Percentiles rank a stretch among this genome's conserved stretches.
Conservation (phyloP, 2,888 invertebrate species). For the Eupeodes luniger region DNA sequence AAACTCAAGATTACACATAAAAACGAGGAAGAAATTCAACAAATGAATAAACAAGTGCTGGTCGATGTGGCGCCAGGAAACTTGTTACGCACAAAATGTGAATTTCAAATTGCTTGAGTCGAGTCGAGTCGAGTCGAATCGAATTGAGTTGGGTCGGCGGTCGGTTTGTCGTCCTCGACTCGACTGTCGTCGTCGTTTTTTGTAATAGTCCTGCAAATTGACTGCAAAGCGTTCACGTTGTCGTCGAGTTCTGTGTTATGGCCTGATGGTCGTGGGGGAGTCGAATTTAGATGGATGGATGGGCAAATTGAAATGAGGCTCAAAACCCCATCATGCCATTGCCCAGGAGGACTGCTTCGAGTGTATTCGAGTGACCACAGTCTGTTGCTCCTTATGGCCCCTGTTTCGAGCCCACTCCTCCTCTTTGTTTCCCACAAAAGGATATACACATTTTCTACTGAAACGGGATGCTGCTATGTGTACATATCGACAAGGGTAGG, state of each 20-base stretch:
- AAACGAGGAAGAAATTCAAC: slow-evolving; percentile 74
- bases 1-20: slow-evolving; percentile 66
- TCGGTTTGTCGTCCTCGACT: background rate
- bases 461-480: background rate
- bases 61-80: slow-evolving; percentile 78
- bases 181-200: slow-evolving; percentile 11
- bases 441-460: slow-evolving; percentile 2
- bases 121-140: slow-evolving; percentile 26
- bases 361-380: slow-evolving; percentile 61
- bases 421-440: background rate
- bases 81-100: slow-evolving; percentile 78
- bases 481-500: slow-evolving; percentile 33
- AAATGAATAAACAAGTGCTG: slow-evolving; percentile 78
- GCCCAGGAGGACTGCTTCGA: background rate
- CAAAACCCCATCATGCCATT: slow-evolving; percentile 30
- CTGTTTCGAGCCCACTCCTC: slow-evolving; percentile 10
- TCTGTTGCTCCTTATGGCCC: slow-evolving; percentile 62
- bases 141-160: slow-evolving; percentile 11
- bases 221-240: slow-evolving; percentile 66
- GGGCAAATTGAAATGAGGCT: slow-evolving; percentile 74
- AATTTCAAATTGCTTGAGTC: slow-evolving; percentile 72
- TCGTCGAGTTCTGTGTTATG: slow-evolving; percentile 9
- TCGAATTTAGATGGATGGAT: slow-evolving; percentile 60
- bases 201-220: slow-evolving; percentile 72
- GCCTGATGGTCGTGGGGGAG: slow-evolving; percentile 23